Percentiles rank a stretch among this genome's conserved stretches.
Conservation (phyloP, 2,888 invertebrate species). For the Amaurobius ferox region DNA sequence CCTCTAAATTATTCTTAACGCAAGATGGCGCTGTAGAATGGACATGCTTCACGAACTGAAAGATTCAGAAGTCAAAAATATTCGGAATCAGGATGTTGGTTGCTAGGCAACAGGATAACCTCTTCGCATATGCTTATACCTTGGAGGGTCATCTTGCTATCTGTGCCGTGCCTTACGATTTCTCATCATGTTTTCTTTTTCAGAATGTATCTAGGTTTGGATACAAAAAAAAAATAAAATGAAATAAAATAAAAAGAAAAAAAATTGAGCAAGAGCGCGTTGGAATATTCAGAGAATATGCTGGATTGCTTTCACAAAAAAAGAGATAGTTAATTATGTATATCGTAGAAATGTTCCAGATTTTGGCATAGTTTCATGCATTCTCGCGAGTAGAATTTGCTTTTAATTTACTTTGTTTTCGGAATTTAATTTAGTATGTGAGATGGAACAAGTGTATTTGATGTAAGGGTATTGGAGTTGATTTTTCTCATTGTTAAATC, state of each 20-base stretch:
- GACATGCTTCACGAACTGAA: constrained; percentile 12
- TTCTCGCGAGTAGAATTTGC: background rate
- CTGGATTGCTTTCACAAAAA: background rate
- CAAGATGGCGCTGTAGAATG: constrained; percentile 49
- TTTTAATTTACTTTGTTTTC: background rate
- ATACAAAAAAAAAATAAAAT: background rate
- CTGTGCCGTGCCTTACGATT: constrained; percentile 1
- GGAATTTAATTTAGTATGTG: too few species aligned
- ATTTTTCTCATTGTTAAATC: too few species aligned
- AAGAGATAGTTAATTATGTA: constrained; percentile 9
- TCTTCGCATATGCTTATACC: constrained; percentile 47
- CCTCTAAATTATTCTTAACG: background rate
- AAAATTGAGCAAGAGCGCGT: background rate
- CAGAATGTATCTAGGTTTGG: background rate
- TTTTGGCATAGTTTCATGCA: background rate
- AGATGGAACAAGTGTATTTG: too few species aligned
- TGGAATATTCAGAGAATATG: background rate
- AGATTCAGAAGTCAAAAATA: constrained; percentile 50
- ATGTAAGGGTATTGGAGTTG: too few species aligned
- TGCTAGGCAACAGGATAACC: constrained; percentile 57
- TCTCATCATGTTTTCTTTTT: constrained; percentile 3
- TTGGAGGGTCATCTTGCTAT: constrained; percentile 15
- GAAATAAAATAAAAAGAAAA: too few species aligned
- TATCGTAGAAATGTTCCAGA: background rate
- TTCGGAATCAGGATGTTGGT: constrained; percentile 36